These are phyloP conservation scores for Trichoplusia ni DNA, from an alignment of 1,140 invertebrate species.

Conservation along the genomic window DNA sequence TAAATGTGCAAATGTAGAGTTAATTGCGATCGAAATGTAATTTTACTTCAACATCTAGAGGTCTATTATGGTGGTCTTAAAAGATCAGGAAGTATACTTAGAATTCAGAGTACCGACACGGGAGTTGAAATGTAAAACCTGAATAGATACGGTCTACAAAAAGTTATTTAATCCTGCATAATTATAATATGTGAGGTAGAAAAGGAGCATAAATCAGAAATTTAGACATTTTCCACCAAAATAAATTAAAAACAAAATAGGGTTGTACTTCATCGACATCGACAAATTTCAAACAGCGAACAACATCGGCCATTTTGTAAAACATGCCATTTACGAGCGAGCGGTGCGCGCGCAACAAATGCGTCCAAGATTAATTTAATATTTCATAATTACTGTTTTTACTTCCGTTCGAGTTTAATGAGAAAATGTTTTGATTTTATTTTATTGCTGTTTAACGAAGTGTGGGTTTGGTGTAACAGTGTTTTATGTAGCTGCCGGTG, in stretches of 20 bases:
- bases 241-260: background rate
- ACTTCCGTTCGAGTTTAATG: constrained; percentile 45
- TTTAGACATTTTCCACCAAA: background rate
- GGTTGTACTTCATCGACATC: constrained; percentile 23
- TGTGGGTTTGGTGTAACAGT: constrained; percentile 6
- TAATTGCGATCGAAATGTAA: too few relatives aligned
- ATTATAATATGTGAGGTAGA: too few relatives aligned
- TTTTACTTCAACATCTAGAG: too few relatives aligned
- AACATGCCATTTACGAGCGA: constrained; percentile 42
- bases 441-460: constrained; percentile 27
- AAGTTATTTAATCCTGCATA: too few relatives aligned
- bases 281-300: constrained; percentile 11
- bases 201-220: too few relatives aligned
- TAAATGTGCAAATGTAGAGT: too few relatives aligned
- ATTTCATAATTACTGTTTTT: constrained; percentile 50
- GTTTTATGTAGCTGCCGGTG: constrained; percentile 7
- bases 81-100: too few relatives aligned
- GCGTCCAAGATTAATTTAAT: constrained; percentile 46
- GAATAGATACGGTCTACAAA: too few relatives aligned
- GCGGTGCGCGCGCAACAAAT: constrained; percentile 36
- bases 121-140: too few relatives aligned
- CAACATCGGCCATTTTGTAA: constrained; percentile 41
- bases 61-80: too few relatives aligned
- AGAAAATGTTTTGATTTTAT: constrained; percentile 43
- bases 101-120: too few relatives aligned